Percentiles rank a stretch among this genome's conserved stretches.
Evolutionary conservation across 1,140 invertebrate genomes (phyloP).

Genomic region (Drosophila murphyi): DNA sequence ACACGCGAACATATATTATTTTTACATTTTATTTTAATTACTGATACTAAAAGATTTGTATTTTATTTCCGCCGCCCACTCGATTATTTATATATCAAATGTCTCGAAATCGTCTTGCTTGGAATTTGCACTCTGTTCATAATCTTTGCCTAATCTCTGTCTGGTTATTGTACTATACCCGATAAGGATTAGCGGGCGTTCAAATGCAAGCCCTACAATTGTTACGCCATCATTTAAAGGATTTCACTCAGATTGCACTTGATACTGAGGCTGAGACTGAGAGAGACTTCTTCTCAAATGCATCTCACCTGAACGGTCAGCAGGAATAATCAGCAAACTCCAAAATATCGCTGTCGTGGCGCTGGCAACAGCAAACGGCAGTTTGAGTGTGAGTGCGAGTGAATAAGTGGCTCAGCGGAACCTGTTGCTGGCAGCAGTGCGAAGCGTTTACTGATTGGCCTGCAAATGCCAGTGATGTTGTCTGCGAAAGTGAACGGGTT

Average conservation of each 20-base stretch:
- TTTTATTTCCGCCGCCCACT: background rate
- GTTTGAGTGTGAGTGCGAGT: background rate
- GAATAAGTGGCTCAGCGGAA: slow-evolving; percentile 17
- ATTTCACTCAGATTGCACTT: too few relatives aligned
- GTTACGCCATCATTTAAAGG: slow-evolving; percentile 15
- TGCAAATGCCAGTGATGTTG: background rate
- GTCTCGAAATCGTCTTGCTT: slow-evolving; percentile 4
- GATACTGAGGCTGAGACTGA: too few relatives aligned
- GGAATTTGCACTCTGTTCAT: slow-evolving; percentile 45
- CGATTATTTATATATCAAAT: background rate
- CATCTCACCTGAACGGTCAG: slow-evolving; percentile 16
- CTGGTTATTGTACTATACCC: background rate
- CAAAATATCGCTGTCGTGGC: slow-evolving; percentile 24
- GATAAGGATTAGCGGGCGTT: slow-evolving; percentile 15
- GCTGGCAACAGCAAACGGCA: slow-evolving; percentile 4
- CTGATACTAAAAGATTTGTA: too few relatives aligned
- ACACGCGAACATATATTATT: too few relatives aligned
- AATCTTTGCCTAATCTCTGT: slow-evolving; percentile 28
- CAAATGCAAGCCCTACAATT: background rate
- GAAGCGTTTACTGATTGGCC: slow-evolving; percentile 18
- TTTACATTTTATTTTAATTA: too few relatives aligned
- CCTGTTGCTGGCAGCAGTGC: slow-evolving; percentile 50
- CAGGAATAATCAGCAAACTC: background rate
- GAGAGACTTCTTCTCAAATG: background rate
- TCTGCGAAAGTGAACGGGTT: slow-evolving; percentile 33